phyloP scores from a whole-genome alignment of 1,140 invertebrate species.

The Acyrthosiphon pisum region DNA sequence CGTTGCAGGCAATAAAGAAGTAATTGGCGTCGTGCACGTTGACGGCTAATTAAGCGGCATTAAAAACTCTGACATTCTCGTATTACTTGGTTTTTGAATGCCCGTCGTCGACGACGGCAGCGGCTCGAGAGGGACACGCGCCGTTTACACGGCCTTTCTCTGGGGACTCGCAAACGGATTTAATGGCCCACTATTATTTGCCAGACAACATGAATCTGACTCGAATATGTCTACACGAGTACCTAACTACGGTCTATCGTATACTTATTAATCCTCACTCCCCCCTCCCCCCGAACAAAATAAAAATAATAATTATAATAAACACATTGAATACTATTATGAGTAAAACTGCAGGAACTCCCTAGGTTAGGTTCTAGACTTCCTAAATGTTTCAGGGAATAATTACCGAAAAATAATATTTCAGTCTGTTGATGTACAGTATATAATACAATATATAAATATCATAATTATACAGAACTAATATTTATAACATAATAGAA shows the following conservation, averaged over 20 bases:
- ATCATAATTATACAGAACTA: neutral
- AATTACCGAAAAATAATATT: neutral
- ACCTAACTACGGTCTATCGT: neutral
- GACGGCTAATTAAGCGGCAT: constrained; percentile 57
- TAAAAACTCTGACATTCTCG: constrained; percentile 56
- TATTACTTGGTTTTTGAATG: constrained; percentile 47
- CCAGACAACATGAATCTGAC: constrained; percentile 9
- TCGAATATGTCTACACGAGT: neutral
- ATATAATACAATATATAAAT: too few species aligned
- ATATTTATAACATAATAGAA: neutral
- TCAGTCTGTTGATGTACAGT: neutral
- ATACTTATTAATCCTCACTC: neutral
- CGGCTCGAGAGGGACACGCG: constrained; percentile 48
- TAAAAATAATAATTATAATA: neutral
- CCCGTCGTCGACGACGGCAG: neutral
- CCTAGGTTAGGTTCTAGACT: too few species aligned
- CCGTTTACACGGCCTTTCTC: constrained; percentile 41
- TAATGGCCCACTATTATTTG: constrained; percentile 44
- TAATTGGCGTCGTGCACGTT: constrained; percentile 54
- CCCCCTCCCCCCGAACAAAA: neutral
- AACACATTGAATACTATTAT: neutral
- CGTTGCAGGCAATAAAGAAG: constrained; percentile 7
- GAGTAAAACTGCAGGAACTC: neutral
- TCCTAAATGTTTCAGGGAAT: neutral
- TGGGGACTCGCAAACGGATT: constrained; percentile 50